These are phyloP conservation scores for Drosophila histrio DNA, from an alignment of 2,888 invertebrate species.

Conservation along the genomic window DNA sequence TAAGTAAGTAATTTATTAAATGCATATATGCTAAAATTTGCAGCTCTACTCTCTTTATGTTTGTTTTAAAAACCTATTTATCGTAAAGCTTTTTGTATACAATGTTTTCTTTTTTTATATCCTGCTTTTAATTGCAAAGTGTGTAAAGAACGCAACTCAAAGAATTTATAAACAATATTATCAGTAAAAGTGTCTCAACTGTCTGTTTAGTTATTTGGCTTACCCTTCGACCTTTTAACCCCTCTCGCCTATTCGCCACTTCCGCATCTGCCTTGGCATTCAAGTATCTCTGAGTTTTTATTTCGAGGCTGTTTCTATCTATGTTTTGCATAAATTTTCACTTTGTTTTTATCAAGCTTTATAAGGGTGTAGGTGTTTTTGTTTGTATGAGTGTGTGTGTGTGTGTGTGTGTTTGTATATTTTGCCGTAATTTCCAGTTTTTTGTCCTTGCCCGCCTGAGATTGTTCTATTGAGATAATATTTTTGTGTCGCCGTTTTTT, in stretches of 20 bases:
- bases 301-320: slow-evolving; percentile 48
- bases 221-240: neutral
- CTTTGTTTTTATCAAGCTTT: slow-evolving; percentile 69
- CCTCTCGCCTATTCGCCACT: slow-evolving; percentile 7
- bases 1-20: no score
- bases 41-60: no score
- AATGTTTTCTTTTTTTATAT: slow-evolving; percentile 26
- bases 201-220: slow-evolving; percentile 20
- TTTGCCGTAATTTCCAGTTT: slow-evolving; percentile 52
- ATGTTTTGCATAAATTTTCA: slow-evolving; percentile 77
- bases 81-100: slow-evolving; percentile 6
- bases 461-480: slow-evolving; percentile 77
- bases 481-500: slow-evolving; percentile 63
- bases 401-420: slow-evolving; percentile 6
- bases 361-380: slow-evolving; percentile 25
- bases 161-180: slow-evolving; percentile 47
- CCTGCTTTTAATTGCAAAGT: slow-evolving; percentile 35
- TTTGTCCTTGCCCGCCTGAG: slow-evolving; percentile 55
- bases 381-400: slow-evolving; percentile 25
- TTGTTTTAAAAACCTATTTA: neutral
- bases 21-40: no score
- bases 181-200: slow-evolving; percentile 47
- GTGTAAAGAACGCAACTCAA: slow-evolving; percentile 20
- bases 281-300: slow-evolving; percentile 43
- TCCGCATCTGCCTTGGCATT: slow-evolving; percentile 12